Conservation (phyloP, 2,113 vertebrate species). For the Dromas ardeola region DNA sequence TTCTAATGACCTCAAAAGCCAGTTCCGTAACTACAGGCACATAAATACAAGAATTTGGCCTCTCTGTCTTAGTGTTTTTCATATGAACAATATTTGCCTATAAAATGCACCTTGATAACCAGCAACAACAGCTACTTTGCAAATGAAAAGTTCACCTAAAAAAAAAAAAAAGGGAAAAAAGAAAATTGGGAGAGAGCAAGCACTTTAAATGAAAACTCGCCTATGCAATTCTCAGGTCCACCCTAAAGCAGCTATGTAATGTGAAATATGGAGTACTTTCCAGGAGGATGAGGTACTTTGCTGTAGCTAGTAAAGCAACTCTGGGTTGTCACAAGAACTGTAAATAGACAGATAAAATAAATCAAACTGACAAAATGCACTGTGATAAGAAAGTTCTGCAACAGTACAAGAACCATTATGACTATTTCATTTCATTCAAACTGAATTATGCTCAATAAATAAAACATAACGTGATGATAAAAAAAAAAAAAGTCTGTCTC, state of each 20-base stretch:
- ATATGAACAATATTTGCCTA: neutral
- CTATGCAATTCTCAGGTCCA: neutral
- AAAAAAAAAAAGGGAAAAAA: neutral
- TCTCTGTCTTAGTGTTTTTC: neutral
- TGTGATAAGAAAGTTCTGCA: constrained; percentile 28
- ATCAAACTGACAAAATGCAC: constrained; percentile 47
- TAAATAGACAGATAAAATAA: constrained; percentile 54
- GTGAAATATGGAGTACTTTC: constrained; percentile 12
- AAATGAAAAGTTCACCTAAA: neutral
- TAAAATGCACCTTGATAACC: neutral
- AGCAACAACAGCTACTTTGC: neutral
- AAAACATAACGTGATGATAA: constrained; percentile 1
- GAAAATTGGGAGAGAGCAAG: neutral
- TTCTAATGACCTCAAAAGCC: neutral
- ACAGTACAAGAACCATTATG: neutral
- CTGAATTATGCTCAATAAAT: constrained; percentile 45
- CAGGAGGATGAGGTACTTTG: constrained; percentile 8
- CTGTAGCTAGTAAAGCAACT: constrained; percentile 8
- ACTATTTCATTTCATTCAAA: constrained; percentile 30
- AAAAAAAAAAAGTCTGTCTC: neutral
- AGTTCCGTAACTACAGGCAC: neutral
- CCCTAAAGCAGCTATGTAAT: neutral
- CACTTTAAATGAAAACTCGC: neutral
- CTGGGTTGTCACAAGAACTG: constrained; percentile 19
- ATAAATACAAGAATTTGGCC: neutral